phyloP scores from a whole-genome alignment of 1,140 invertebrate species.

The Bombus turneri region DNA sequence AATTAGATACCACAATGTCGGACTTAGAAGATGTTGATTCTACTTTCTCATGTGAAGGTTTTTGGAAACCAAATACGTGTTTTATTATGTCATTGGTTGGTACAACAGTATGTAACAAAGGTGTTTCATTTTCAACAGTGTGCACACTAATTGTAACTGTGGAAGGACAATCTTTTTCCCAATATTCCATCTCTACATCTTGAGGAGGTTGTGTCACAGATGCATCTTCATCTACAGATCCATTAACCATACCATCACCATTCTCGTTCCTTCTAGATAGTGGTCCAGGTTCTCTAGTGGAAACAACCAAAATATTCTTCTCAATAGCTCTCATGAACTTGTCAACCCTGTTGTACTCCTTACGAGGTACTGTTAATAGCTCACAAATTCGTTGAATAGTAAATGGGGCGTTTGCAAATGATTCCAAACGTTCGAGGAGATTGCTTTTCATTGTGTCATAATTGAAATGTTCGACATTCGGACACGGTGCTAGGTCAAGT shows the following conservation, averaged over 20 bases:
- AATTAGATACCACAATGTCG: conserved; percentile 61
- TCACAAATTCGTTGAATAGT: conserved; percentile 98
- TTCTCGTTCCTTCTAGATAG: conserved; percentile 85
- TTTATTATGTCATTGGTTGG: conserved; percentile 49
- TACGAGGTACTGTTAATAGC: conserved; percentile 93
- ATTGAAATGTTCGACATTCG: conserved; percentile 95
- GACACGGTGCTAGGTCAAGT: conserved; percentile 89
- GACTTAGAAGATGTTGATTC: conserved; percentile 52
- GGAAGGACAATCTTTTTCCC: conserved; percentile 77
- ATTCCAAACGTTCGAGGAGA: conserved; percentile 92
- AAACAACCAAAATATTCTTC: conserved; percentile 97
- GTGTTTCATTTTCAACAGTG: conserved; percentile 54
- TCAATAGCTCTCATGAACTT: conserved; percentile 98
- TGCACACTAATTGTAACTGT: conserved; percentile 65
- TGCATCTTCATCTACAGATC: conserved; percentile 79
- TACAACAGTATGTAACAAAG: conserved; percentile 55
- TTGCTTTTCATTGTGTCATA: conserved; percentile 94
- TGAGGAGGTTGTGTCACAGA: conserved; percentile 66
- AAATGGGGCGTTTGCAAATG: conserved; percentile 95
- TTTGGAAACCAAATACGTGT: conserved; percentile 46
- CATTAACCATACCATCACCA: conserved; percentile 86
- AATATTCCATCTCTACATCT: conserved; percentile 79
- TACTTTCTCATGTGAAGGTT: conserved; percentile 53
- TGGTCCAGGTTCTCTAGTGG: conserved; percentile 93
- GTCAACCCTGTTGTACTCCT: conserved; percentile 97